Conservation (phyloP, 2,888 invertebrate species). For the Allophyes oxyacanthae region DNA sequence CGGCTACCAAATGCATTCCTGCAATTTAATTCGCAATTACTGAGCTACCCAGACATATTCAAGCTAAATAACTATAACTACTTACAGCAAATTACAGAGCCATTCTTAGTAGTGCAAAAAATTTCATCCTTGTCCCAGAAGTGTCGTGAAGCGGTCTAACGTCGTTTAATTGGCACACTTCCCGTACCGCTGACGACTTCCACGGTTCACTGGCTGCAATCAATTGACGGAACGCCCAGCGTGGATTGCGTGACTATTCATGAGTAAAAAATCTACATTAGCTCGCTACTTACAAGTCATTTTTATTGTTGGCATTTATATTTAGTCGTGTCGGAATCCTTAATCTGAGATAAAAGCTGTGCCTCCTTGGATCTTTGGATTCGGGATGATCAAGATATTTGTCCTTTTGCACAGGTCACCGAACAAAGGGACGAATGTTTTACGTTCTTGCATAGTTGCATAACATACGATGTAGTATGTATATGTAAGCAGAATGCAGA, state of each 20-base stretch:
- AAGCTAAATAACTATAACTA: too few species aligned
- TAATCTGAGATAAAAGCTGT: constrained; percentile 26
- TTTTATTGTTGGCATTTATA: constrained; percentile 15
- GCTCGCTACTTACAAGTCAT: constrained; percentile 42
- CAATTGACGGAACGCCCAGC: constrained; percentile 62
- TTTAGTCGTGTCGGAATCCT: constrained; percentile 9
- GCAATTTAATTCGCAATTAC: too few species aligned
- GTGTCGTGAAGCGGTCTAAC: constrained; percentile 60
- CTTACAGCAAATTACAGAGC: not conserved
- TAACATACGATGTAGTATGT: constrained; percentile 7
- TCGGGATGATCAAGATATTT: constrained; percentile 36
- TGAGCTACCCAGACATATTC: too few species aligned
- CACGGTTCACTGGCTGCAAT: constrained; percentile 60
- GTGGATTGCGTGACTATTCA: constrained; percentile 57
- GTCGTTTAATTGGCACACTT: constrained; percentile 72
- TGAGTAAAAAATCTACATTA: constrained; percentile 54
- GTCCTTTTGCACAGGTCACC: constrained; percentile 43
- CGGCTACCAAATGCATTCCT: not conserved
- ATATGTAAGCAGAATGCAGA: not conserved
- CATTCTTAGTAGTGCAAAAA: constrained; percentile 32
- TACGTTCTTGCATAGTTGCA: constrained; percentile 33
- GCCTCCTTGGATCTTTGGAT: constrained; percentile 27
- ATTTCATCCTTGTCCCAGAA: constrained; percentile 56
- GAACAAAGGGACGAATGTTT: constrained; percentile 38
- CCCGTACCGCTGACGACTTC: constrained; percentile 65